These are phyloP conservation scores for Chelonia mydas DNA, from an alignment of 2,797 vertebrate species.

Conservation along the genomic window DNA sequence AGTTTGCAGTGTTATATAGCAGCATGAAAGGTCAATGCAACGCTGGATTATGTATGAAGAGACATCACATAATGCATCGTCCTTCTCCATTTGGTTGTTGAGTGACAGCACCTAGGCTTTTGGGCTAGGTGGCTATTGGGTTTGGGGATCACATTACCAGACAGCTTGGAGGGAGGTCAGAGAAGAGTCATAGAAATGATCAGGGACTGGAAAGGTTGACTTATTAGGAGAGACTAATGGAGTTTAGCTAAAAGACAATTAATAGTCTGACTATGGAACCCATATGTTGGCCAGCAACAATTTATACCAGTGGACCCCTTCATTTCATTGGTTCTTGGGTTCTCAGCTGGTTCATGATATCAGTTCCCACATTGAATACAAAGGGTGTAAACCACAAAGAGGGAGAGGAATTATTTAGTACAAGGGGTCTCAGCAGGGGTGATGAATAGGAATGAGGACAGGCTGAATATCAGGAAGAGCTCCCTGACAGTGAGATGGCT, in stretches of 20 bases:
- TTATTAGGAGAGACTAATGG: neutral
- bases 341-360: neutral
- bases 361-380: neutral
- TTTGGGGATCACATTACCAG: neutral
- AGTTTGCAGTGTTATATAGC: neutral
- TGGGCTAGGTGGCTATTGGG: neutral
- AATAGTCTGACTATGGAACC: neutral
- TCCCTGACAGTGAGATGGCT: neutral
- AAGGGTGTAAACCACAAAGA: neutral
- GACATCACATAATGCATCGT: neutral
- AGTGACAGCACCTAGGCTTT: rapidly evolving
- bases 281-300: neutral
- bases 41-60: neutral
- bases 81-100: neutral
- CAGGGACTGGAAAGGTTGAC: neutral
- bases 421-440: neutral
- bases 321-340: neutral
- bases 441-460: neutral
- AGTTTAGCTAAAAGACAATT: neutral
- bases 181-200: neutral
- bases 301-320: neutral
- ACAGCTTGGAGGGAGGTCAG: neutral
- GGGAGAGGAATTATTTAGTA: neutral
- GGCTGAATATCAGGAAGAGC: neutral
- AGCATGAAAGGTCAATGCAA: neutral